Percentiles rank a stretch among this genome's conserved stretches.
These are phyloP conservation scores for Cerastis leucographa DNA, from an alignment of 2,888 invertebrate species.

Conservation along the genomic window DNA sequence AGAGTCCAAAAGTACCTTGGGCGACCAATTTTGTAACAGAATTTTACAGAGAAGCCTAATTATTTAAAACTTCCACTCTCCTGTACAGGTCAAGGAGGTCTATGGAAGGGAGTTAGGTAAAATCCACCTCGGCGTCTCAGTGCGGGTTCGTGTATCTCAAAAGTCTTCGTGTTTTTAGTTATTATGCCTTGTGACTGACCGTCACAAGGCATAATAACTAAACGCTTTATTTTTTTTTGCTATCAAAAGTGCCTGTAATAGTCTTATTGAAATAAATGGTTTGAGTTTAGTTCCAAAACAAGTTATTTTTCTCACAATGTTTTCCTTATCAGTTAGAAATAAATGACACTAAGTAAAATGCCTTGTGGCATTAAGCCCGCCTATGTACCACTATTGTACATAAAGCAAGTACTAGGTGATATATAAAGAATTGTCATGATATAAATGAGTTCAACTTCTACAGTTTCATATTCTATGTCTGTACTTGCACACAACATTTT, in stretches of 20 bases:
- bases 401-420: background rate
- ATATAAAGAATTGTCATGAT: accelerated
- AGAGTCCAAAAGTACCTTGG: background rate
- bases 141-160: background rate
- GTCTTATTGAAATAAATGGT: no score
- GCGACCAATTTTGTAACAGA: background rate
- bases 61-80: background rate
- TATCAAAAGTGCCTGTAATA: no score
- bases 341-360: background rate
- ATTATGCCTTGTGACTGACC: no score
- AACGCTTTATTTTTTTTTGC: no score
- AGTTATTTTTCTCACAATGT: background rate
- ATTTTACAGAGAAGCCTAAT: background rate
- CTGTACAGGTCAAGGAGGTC: background rate
- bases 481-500: conserved; percentile 31
- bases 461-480: conserved; percentile 13
- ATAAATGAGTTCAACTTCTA: background rate
- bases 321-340: background rate
- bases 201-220: no score
- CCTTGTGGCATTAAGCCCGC: no score
- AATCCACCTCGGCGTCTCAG: background rate
- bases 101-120: background rate
- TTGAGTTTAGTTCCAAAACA: background rate
- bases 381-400: no score
- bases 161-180: background rate